Evolutionary conservation across 64 coral and sea anemone genomes (phyloP).

Genomic region (Actinia equina): DNA sequence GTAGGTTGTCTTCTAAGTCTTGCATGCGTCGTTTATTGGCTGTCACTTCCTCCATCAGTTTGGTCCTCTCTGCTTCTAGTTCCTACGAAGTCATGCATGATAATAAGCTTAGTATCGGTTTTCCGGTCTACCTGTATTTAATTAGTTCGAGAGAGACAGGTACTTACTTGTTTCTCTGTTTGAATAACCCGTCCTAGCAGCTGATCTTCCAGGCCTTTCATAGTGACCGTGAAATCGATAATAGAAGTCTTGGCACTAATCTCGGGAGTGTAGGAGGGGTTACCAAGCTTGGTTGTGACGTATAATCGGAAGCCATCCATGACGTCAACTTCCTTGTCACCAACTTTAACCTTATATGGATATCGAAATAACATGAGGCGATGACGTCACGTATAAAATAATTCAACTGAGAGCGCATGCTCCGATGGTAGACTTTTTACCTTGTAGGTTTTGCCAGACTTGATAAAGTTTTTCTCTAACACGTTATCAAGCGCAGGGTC

Average conservation of each 20-base stretch:
- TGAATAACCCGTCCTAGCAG: conserved; percentile 91
- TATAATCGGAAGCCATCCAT: conserved; percentile 94
- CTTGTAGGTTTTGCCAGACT: conserved; percentile 92
- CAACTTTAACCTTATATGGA: conserved; percentile 93
- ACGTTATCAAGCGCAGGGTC: conserved; percentile 95
- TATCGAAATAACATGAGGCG: neutral
- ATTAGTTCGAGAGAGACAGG: neutral
- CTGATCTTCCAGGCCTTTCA: conserved; percentile 99
- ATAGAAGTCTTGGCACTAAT: conserved; percentile 98
- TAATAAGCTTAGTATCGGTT: neutral
- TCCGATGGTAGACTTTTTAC: conserved; percentile 3
- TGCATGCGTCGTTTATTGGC: conserved; percentile 98
- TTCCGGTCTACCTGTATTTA: neutral
- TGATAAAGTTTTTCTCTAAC: conserved; percentile 97
- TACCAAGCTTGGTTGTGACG: conserved; percentile 98
- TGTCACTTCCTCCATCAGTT: conserved; percentile 99
- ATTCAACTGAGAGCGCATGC: neutral
- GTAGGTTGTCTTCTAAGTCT: conserved; percentile 93
- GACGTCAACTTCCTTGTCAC: conserved; percentile 93
- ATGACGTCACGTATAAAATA: neutral
- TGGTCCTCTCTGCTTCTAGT: conserved; percentile 88
- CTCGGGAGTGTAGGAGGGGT: conserved; percentile 96
- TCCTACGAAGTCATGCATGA: conserved; percentile 50
- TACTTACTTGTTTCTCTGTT: conserved; percentile 94
- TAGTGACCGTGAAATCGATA: conserved; percentile 98